Base-by-base conservation (phyloP, 2,113 vertebrate species). In the Sminthopsis crassicaudata region DNA sequence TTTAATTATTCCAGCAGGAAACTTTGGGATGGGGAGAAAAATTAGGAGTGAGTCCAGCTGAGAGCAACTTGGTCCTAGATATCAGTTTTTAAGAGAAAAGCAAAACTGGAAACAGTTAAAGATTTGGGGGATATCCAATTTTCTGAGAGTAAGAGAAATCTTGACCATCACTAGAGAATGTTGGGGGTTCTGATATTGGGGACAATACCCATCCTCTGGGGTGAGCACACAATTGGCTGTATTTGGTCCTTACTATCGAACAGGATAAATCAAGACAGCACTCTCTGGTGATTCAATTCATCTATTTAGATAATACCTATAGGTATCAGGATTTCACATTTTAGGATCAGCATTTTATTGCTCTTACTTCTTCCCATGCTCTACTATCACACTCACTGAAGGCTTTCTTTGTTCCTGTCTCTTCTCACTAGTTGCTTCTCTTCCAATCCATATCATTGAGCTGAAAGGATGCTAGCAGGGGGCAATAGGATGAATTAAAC, bases 391-490 rank as follows among this genome's bases (percentile, higher is more conserved):
- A 91, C 52, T 26, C 76, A 90, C 53, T 93, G 95, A 36, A 52
- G 76, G 90, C 55, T 94, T 93, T 95, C 88, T 89, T 94, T 96
- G 53, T 93, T 50, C 51, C 97, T 95, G 95, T 90, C 19, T 94
- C 52, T 90, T 53, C 95, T 95, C 96, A 92, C 46, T 46, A 96
- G 90, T 36, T 91, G 89, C 67, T 94, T 96, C 42, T 50, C 89
- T 53, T 96, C 53, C 90, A 97, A 97, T 96, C 46, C 93, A 60
- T 84, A 57, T 92, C 94, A 42, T 48, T 23, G 94, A 2, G 48
- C 94, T 60, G 97, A 96, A 96, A 97, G 89, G 60, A 97, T 91
- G 95, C 93, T 95, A 94, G 94, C 97, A 97, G 27, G 50, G 91
- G 5, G 25, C 91, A 96, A 96, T 88, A 91, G 53, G 94, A 97